Evolutionary conservation across 2,797 vertebrate species (phyloP), one percentile per base, ranked within the genome.

Genomic region (Novumbra hubbsi): DNA sequence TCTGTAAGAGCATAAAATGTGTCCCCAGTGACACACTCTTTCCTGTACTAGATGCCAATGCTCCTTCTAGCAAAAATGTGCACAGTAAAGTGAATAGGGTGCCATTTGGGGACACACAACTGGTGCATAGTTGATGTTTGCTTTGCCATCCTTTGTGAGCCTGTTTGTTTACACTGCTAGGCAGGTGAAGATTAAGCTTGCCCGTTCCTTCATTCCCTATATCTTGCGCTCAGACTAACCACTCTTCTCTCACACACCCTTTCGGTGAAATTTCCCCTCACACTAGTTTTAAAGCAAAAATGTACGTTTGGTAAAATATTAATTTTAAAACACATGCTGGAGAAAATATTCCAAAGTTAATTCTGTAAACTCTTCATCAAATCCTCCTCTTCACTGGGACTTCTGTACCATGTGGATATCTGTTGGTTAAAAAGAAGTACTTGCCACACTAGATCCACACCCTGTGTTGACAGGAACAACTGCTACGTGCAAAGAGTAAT

Each of bases 151-250:
- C 50, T 81, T 80, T 77, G 75, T 77, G 68, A 63, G 55, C 9
- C 9, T 75, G 79, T 89, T 84, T 89, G 78, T 77, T 86, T 81
- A 77, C 74, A 84, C 70, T 81, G 80, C 77, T 78, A 76, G 69
- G 87, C 76, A 82, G 78, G 76, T 79, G 73, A 76, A 83, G 76
- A 81, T 80, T 69, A 81, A 80, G 41, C 55, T 77, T 71, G 32
- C 67, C 21, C 34, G 30, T 19, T 74, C 50, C 19, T 21, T 68
- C 66, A 14, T 17, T 30, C 41, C 49, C 34, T 70, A 21, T 64
- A 57, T 62, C 55, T 16, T 32, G 16, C n/a, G 5, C 28, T 57
- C n/a, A 17, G 9, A 7, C 24, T 5, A 48, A n/a, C 45, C 17
- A 27, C 28, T 48, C 28, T 3, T 70, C 68, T 55, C 48, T 32